phyloP scores from a whole-genome alignment of 2,888 invertebrate genomes.

The Scotopteryx bipunctaria region DNA sequence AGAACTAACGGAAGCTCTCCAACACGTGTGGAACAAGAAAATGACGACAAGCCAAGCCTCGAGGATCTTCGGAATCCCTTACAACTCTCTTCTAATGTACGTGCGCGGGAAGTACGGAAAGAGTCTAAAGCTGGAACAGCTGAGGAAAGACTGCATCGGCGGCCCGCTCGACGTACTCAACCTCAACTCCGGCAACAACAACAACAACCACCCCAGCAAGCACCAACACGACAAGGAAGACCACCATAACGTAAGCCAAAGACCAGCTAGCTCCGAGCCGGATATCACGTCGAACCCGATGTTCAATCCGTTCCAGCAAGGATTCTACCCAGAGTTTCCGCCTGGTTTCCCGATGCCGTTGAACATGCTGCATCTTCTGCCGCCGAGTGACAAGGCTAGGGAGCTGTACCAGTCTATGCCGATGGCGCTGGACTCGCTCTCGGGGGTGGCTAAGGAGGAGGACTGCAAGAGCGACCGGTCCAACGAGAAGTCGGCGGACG shows the following conservation, averaged over 20 bases:
- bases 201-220: slow-evolving; percentile 82
- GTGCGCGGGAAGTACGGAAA: slow-evolving; percentile 97
- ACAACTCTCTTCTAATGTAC: slow-evolving; percentile 96
- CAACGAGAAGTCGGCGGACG: slow-evolving; percentile 85
- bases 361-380: slow-evolving; percentile 92
- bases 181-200: slow-evolving; percentile 84
- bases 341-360: slow-evolving; percentile 92
- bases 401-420: slow-evolving; percentile 84
- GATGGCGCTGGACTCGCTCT: slow-evolving; percentile 82
- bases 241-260: slow-evolving; percentile 70
- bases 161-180: slow-evolving; percentile 89
- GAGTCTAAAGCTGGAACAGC: slow-evolving; percentile 93
- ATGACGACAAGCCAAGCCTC: slow-evolving; percentile 97
- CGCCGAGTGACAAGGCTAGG: slow-evolving; percentile 89
- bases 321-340: slow-evolving; percentile 93
- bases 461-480: slow-evolving; percentile 86
- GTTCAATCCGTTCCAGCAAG: slow-evolving; percentile 90
- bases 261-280: slow-evolving; percentile 87
- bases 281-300: slow-evolving; percentile 86
- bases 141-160: slow-evolving; percentile 94
- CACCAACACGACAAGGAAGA: slow-evolving; percentile 78
- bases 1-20: slow-evolving; percentile 94
- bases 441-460: slow-evolving; percentile 81
- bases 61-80: slow-evolving; percentile 95
- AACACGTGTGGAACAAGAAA: slow-evolving; percentile 97